phyloP scores from a whole-genome alignment of 2,888 invertebrate genomes.

The Xylota segnis region DNA sequence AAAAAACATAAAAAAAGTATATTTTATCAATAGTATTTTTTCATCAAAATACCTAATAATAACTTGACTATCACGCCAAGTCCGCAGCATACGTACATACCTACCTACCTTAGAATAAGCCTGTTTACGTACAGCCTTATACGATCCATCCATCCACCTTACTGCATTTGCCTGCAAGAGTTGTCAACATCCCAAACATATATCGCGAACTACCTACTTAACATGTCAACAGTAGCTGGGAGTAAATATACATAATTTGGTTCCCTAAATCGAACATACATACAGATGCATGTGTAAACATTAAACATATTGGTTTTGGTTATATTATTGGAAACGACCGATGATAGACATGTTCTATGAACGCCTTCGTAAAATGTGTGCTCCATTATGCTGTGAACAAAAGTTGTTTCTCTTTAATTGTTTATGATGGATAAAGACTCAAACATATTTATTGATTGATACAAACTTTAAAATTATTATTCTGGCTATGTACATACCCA shows the following conservation, averaged over 20 bases:
- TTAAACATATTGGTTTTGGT: slow-evolving; percentile 32
- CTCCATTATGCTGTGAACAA: not conserved
- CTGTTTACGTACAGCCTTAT: no score
- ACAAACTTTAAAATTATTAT: no score
- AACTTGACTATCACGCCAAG: no score
- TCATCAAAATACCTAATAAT: no score
- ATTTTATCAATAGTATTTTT: no score
- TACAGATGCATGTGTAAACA: slow-evolving; percentile 26
- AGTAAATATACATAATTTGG: slow-evolving; percentile 24
- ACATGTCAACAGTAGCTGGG: slow-evolving; percentile 30
- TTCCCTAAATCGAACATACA: slow-evolving; percentile 13
- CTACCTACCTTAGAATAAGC: no score
- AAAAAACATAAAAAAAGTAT: no score
- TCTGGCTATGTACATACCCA: no score
- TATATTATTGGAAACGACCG: slow-evolving; percentile 51
- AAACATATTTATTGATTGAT: no score
- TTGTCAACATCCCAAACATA: not conserved
- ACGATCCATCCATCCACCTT: no score
- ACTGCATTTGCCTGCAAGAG: not conserved
- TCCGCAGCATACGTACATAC: no score
- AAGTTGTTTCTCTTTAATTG: not conserved
- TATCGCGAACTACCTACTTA: slow-evolving; percentile 11
- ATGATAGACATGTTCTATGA: slow-evolving; percentile 51
- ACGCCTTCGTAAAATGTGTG: slow-evolving; percentile 15
- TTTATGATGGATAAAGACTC: not conserved